Evolutionary conservation across 2,888 invertebrate genomes (phyloP).

Genomic region (Chrysomela aeneicollis): DNA sequence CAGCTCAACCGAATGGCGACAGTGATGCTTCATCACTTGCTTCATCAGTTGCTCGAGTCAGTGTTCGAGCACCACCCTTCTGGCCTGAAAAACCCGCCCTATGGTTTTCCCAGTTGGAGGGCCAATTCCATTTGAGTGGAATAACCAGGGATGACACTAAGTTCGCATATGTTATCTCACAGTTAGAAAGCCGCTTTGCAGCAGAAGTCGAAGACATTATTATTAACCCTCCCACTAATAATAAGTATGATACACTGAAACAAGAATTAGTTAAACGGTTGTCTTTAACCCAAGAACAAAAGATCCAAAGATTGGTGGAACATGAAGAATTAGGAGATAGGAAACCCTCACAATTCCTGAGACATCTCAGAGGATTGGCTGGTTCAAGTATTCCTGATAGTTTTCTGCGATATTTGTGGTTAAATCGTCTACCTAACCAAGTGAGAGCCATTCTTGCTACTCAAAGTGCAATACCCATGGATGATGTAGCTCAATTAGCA

Average conservation of each 20-base stretch:
- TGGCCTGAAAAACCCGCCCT: background rate
- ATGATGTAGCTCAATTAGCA: no score
- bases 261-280: no score
- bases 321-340: constrained; percentile 26
- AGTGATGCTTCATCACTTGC: no score
- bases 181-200: background rate
- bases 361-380: background rate
- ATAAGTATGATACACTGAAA: no score
- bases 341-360: constrained; percentile 1
- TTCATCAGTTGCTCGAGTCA: no score
- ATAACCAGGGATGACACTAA: background rate
- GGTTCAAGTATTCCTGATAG: background rate
- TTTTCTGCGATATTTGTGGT: background rate
- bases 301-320: constrained; percentile 25
- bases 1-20: no score
- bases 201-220: no score
- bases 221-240: no score
- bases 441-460: no score
- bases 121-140: background rate
- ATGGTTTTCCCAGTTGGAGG: constrained; percentile 5
- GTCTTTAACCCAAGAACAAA: constrained; percentile 22
- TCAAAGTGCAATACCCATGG: no score
- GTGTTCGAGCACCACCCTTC: no score
- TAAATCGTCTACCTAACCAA: no score
- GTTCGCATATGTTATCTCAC: background rate